phyloP scores from a whole-genome alignment of 37 sponge, comb jelly and placozoan species.

The Tethya wilhelma region DNA sequence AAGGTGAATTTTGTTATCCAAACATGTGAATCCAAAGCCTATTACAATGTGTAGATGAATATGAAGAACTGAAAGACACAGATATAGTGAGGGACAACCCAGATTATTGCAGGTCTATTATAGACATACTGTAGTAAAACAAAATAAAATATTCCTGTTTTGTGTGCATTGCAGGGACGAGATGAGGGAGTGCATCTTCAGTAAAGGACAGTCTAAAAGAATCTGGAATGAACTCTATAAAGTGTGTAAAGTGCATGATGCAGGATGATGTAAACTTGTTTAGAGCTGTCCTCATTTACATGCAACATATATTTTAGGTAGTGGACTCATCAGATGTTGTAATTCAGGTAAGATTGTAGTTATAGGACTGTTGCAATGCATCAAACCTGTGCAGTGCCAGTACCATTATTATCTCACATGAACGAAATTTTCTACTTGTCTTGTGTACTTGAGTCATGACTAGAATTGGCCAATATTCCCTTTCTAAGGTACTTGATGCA shows the following conservation, averaged over 20 bases:
- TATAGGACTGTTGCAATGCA: too few relatives aligned
- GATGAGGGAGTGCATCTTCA: constrained; percentile 84
- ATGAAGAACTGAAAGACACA: constrained; percentile 48
- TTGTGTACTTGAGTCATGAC: too few relatives aligned
- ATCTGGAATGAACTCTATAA: constrained; percentile 99
- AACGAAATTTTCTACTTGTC: too few relatives aligned
- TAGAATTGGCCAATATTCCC: too few relatives aligned
- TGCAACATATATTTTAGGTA: constrained; percentile 39
- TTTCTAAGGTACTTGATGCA: constrained; percentile 91
- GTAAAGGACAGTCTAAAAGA: constrained; percentile 93
- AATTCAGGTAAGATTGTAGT: constrained; percentile 78
- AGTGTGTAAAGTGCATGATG: constrained; percentile 37
- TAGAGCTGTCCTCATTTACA: not conserved
- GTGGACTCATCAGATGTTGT: constrained; percentile 92
- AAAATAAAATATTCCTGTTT: too few relatives aligned
- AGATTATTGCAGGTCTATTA: constrained; percentile 53
- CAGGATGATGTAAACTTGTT: not conserved
- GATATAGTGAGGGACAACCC: constrained; percentile 67
- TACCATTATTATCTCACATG: not conserved
- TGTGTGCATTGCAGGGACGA: constrained; percentile 55
- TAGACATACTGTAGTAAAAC: too few relatives aligned
- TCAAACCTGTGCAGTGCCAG: not conserved
- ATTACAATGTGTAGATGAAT: constrained; percentile 10
- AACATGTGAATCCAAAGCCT: not conserved
- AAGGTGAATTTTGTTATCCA: too few relatives aligned